phyloP scores from a whole-genome alignment of 2,113 vertebrate genomes.

The Pygoscelis antarcticus region DNA sequence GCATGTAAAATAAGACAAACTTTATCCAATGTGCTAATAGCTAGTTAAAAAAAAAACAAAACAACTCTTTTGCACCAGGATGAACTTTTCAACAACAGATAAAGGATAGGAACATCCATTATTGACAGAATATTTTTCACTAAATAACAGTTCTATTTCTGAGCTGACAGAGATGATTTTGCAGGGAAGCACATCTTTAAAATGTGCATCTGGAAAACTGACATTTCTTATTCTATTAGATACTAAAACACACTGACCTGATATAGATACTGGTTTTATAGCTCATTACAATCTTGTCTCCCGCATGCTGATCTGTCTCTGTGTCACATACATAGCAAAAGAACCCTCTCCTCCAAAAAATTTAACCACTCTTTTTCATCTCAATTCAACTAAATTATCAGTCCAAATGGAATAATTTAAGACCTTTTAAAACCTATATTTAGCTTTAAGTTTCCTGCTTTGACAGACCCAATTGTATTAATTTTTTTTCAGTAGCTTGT shows the following conservation, averaged over 20 bases:
- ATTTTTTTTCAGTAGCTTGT: neutral
- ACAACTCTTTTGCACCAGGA: neutral
- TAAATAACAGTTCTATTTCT: neutral
- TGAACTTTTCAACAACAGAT: neutral
- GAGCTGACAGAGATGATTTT: neutral
- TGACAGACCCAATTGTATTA: neutral
- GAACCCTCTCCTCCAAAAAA: neutral
- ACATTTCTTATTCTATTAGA: neutral
- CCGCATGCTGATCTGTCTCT: neutral
- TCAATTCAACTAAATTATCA: neutral
- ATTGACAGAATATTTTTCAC: neutral
- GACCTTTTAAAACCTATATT: neutral
- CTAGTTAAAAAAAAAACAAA: neutral
- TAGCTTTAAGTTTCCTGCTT: neutral
- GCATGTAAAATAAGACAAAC: neutral
- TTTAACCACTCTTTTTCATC: neutral
- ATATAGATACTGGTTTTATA: neutral
- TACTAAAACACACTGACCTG: neutral
- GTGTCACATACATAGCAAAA: neutral
- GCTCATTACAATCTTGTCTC: neutral
- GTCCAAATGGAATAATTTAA: neutral
- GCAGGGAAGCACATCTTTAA: neutral
- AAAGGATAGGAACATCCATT: neutral
- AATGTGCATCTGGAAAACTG: neutral
- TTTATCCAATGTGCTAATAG: neutral